Evolutionary conservation across 2,888 invertebrate genomes (phyloP).

Genomic region (Tetragnatha montana): DNA sequence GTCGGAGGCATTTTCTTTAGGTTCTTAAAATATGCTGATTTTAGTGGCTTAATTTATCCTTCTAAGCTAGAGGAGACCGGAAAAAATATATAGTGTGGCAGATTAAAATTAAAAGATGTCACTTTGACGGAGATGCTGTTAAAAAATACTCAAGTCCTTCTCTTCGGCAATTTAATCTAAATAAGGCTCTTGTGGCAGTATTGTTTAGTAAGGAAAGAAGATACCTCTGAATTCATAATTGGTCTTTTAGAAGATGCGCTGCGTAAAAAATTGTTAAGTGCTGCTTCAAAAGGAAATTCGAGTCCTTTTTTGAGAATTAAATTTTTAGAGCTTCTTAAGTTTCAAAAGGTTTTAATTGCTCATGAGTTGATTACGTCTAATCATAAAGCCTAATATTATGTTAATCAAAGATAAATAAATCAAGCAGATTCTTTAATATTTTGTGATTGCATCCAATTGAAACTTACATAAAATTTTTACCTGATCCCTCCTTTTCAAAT

Average conservation of each 20-base stretch:
- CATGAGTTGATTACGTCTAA: no score
- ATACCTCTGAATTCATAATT: not conserved
- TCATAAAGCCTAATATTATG: no score
- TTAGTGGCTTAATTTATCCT: slow-evolving; percentile 16
- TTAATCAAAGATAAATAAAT: no score
- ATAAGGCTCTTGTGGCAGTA: not conserved
- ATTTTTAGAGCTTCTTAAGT: no score
- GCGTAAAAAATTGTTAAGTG: not conserved
- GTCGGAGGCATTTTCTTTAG: not conserved
- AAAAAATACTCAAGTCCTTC: not conserved
- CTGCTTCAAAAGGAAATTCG: not conserved
- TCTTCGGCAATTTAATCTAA: not conserved
- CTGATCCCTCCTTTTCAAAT: no score
- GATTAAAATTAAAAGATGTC: not conserved
- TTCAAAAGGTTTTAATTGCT: no score
- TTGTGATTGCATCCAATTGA: no score
- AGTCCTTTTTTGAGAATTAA: not conserved
- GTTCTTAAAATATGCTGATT: slow-evolving; percentile 26
- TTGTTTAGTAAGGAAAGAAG: not conserved
- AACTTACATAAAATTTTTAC: no score
- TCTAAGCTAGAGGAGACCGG: not conserved
- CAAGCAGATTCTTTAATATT: no score
- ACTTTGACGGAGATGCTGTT: not conserved
- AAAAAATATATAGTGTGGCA: not conserved
- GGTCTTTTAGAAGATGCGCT: not conserved